Evolutionary conservation across 2,888 invertebrate species (phyloP), one percentile per base, ranked within the genome.

Genomic region (Aphidius colemani): DNA sequence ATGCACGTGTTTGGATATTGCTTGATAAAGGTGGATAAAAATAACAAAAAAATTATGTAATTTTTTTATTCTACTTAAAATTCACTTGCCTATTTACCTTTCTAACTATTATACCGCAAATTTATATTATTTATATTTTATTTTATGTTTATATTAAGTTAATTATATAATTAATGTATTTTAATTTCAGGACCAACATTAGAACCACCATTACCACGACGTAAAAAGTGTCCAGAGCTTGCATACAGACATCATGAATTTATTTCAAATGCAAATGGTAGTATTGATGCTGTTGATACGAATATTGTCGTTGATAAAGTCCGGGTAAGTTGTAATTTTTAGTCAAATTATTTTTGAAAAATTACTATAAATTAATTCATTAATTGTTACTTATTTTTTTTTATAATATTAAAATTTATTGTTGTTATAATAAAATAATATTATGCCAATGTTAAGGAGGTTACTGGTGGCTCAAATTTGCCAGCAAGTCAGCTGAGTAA

Each of bases 221-320:
- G 93, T 82, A 94, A 93, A 88, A 94, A 94, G 86, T 93, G 93
- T 82, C 94, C 94, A 56, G 93, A 93, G 74, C 87, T 93, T 79
- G 93, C 94, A 75, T 93, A 94, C 87, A 90, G 90, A 84, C 90
- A 92, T 78, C 92, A 93, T 85, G 93, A 93, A 83, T 88, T 93
- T 77, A 89, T 93, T 73, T 84, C 83, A 73, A 83, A 85, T 79
- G 89, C 90, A 76, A 78, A 78, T 45, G 85, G 85, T 45, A 83
- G 82, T 65, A 86, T 87, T 71, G 88, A 89, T 73, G 86, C 85
- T 74, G 86, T 86, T 74, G 87, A 87, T 77, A 83, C 85, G 81
- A 77, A 86, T 82, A 73, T 86, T 82, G 82, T 86, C 56, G 85
- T 85, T 71, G 89, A 89, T 74, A 86, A 90, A 79, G 89, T 90